These are phyloP conservation scores for Lycophotia porphyrea DNA, from an alignment of 2,888 invertebrate genomes.

Conservation along the genomic window DNA sequence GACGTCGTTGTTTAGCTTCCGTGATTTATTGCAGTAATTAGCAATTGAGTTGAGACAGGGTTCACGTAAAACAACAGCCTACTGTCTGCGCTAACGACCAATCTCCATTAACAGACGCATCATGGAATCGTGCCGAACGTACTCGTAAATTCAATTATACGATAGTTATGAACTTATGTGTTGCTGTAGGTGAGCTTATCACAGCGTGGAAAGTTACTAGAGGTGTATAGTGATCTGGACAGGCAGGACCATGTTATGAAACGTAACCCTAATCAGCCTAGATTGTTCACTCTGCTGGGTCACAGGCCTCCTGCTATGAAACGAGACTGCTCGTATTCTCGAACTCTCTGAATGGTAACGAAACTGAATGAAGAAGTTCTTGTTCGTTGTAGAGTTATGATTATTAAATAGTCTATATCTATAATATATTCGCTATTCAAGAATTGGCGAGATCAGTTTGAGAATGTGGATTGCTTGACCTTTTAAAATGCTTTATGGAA, in stretches of 20 bases:
- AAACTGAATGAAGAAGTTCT: conserved; percentile 1
- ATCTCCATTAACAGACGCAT: conserved; percentile 58
- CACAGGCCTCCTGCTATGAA: neutral
- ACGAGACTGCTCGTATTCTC: conserved; percentile 18
- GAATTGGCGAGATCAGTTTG: neutral
- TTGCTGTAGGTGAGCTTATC: conserved; percentile 34
- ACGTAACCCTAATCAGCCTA: neutral
- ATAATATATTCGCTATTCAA: neutral
- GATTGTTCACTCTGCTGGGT: neutral
- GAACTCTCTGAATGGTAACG: conserved; percentile 12
- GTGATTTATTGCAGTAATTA: conserved; percentile 75
- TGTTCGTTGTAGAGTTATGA: conserved; percentile 8
- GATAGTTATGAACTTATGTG: conserved; percentile 16
- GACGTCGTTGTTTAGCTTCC: conserved; percentile 74
- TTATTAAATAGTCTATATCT: neutral
- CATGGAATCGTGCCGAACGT: conserved; percentile 55
- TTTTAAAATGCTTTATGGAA: neutral
- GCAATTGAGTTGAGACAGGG: conserved; percentile 60
- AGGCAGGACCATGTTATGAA: neutral
- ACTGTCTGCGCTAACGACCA: conserved; percentile 43
- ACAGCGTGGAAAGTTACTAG: conserved; percentile 50
- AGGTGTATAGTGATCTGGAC: neutral
- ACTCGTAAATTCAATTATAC: conserved; percentile 47
- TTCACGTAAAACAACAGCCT: conserved; percentile 56
- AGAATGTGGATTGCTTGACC: conserved; percentile 3